Conservation (phyloP, 30 jellyfish, hydroid and myxozoan genomes). For the Catostylus mosaicus region DNA sequence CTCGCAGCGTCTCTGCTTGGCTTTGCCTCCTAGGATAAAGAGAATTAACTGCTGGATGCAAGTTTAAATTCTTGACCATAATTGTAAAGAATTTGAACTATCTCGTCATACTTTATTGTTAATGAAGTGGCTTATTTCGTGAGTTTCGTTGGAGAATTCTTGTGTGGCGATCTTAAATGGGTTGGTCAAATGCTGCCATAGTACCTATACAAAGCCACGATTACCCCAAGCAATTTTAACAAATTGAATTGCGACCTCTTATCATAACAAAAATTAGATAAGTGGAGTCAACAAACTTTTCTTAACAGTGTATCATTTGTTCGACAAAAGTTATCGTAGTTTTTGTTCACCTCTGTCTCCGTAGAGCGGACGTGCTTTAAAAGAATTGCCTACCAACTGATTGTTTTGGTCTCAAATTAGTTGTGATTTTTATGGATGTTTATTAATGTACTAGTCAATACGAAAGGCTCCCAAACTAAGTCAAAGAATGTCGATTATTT, state of each 20-base stretch:
- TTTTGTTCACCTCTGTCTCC: slow-evolving; percentile 4
- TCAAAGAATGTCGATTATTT: too few relatives aligned
- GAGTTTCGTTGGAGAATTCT: slow-evolving; percentile 3
- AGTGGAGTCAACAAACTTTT: slow-evolving; percentile 4
- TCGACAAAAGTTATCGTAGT: not conserved
- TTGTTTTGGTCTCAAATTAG: too few relatives aligned
- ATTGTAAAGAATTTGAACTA: not conserved
- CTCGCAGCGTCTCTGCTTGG: too few relatives aligned
- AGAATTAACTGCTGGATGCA: too few relatives aligned
- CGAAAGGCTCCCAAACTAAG: too few relatives aligned
- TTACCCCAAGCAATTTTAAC: slow-evolving; percentile 11
- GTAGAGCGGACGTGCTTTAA: slow-evolving; percentile 16
- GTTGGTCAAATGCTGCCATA: slow-evolving; percentile 13
- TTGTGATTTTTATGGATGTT: too few relatives aligned
- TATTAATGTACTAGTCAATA: too few relatives aligned
- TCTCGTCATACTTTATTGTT: not conserved
- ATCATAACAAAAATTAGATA: slow-evolving; percentile 1
- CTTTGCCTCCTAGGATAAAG: too few relatives aligned
- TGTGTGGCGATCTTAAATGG: slow-evolving; percentile 8
- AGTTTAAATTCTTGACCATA: not conserved
- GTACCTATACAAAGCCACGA: not conserved
- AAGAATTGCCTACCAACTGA: too few relatives aligned
- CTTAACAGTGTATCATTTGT: not conserved
- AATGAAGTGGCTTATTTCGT: slow-evolving; percentile 12
- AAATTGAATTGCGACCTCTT: slow-evolving; percentile 13